Evolutionary conservation across 2,113 vertebrate genomes (phyloP), one percentile per base, ranked within the genome.

Genomic region (Coracopsis vasa): DNA sequence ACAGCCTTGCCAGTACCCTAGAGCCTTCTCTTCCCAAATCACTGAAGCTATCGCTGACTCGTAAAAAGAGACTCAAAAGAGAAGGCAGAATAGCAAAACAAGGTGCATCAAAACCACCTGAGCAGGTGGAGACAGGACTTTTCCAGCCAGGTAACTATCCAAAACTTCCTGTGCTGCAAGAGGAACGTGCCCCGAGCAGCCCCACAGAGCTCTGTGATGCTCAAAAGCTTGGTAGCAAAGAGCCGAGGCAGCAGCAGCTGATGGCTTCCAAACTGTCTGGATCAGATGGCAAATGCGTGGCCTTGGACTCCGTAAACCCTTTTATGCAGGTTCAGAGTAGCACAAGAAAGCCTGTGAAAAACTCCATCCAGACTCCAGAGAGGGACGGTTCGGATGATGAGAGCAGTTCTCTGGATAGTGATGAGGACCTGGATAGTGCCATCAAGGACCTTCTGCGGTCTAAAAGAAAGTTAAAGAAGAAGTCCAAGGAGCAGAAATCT

Each of bases 341-440:
- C 9, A 6, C 62, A 1, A 71, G 8, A 78, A 92, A 78, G 20
- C 44, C 51, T 10, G 1, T 14, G 8, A 96, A 94, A 95, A 44
- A 13, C 3, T 9, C 51, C 2, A 29, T 41, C 2, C 91, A 24
- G 1, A 69, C 50, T 7, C 83, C 66, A 16, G 95, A 89, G 75
- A 94, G 85, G 28, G 92, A 85, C 7, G 95, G 98, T 72, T 98
- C 98, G 0, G 98, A 96, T 37, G 99, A 99, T 80, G 99, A 99
- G 95, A 99, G 99, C 97, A 99, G 99, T 80, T 99, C 99, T 0
- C 97, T 99, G 72, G 99, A 99, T 97, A 99, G 99, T 1, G 99
- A 99, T 21, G 99, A 99, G 94, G 99, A 99, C 91, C 98, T 99
- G 4, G 99, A 99, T 31, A 98, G 98, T 0, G 99, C 99, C 31